Base-by-base conservation (phyloP, 2,888 invertebrate species). In the Lucinisca nassula region DNA sequence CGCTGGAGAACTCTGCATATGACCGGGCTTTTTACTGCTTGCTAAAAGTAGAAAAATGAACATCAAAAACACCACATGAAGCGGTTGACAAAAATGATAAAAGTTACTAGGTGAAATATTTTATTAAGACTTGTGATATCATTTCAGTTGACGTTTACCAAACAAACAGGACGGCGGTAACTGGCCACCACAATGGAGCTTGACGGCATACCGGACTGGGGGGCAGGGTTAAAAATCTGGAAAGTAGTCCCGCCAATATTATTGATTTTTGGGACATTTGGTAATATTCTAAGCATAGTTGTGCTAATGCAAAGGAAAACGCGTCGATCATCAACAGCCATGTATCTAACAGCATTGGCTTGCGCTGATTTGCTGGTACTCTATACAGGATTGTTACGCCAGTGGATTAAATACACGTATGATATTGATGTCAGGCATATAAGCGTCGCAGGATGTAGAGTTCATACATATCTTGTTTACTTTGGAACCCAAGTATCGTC, bases 391-490 rank as follows among this genome's bases (percentile, higher is more conserved):
- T 30, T 72, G 38, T 37, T 72, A 37, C 6, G 72, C 8, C 37
- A 72, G 37, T 72, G 72, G 72, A 14, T 72, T 37, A 79, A 79
- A 12, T 83, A 88, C 58, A 73, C 84, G 21, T 55, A 80, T 27
- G 86, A 84, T 2, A 32, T 87, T 24, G 94, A 94, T 58, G 55
- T 94, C 51, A 87, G 93, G 61, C 51, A 84, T 4, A 2, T 81
- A 17, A 84, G 88, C n/a, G 55, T 27, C 6, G 73, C 73, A 0
- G 51, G 85, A 14, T 93, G 93, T 49, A 90, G 93, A 86, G 67
- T 93, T 12, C 92, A 94, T 80, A 83, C 85, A 30, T 93, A 92
- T 87, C 61, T 94, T 51, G 92, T 93, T 79, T 95, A 93, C 80
- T 82, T 88, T 32, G 85, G 90, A 21, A 87, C 93, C 6, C 92